Percentiles rank a stretch among this genome's conserved stretches.
phyloP scores from a whole-genome alignment of 2,888 invertebrate species.

The Drosophila suboccidentalis region DNA sequence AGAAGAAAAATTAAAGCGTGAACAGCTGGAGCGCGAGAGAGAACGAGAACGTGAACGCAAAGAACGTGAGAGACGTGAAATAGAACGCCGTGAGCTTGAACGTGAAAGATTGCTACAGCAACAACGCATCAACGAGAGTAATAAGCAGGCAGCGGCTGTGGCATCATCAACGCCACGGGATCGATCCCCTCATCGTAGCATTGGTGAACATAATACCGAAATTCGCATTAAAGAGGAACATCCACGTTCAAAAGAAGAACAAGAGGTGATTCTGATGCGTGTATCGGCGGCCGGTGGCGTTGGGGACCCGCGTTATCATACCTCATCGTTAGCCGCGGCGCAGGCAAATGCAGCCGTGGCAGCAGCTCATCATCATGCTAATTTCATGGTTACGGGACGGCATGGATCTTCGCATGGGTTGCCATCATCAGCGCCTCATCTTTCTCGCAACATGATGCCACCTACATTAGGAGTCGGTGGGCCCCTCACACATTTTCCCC shows the following conservation, averaged over 20 bases:
- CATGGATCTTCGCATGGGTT: constrained; percentile 86
- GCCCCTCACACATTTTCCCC: constrained; percentile 88
- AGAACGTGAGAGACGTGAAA: constrained; percentile 88
- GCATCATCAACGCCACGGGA: constrained; percentile 86
- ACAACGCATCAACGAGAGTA: constrained; percentile 86
- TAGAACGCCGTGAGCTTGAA: constrained; percentile 88
- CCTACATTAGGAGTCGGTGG: constrained; percentile 85
- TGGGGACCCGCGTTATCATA: constrained; percentile 87
- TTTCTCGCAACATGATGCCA: constrained; percentile 87
- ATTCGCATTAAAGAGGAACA: constrained; percentile 88
- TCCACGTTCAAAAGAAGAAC: constrained; percentile 86
- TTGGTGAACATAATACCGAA: constrained; percentile 84
- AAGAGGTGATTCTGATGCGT: constrained; percentile 86
- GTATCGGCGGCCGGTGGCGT: constrained; percentile 72
- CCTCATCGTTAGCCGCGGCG: constrained; percentile 84
- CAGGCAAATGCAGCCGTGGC: constrained; percentile 85
- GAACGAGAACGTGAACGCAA: constrained; percentile 88
- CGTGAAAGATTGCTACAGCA: constrained; percentile 88
- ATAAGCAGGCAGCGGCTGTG: constrained; percentile 85
- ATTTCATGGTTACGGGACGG: constrained; percentile 85
- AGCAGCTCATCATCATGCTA: constrained; percentile 84
- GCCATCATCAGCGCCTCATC: constrained; percentile 86
- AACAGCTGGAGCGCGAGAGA: constrained; percentile 87
- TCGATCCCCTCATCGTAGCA: constrained; percentile 92
- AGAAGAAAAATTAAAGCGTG: constrained; percentile 86